Evolutionary conservation across 2,113 vertebrate species (phyloP).

Genomic region (Syngnathus floridae): DNA sequence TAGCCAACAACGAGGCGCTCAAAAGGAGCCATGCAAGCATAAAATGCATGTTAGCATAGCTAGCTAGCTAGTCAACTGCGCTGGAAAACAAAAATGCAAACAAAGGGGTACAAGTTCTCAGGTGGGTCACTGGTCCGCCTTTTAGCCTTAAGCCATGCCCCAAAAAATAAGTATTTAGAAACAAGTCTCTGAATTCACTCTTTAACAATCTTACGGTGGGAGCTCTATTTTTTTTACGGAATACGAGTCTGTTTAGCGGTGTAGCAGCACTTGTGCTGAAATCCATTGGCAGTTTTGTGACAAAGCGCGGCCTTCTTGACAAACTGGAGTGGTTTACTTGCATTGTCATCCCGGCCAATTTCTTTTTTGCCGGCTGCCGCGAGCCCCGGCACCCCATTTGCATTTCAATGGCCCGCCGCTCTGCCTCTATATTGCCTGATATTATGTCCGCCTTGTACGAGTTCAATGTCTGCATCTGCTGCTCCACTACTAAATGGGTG

Average conservation of each 20-base stretch:
- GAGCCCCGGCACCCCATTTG: constrained; percentile 65
- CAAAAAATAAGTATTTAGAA: neutral
- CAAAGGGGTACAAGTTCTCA: neutral
- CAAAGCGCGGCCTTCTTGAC: constrained; percentile 72
- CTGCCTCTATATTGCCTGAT: constrained; percentile 70
- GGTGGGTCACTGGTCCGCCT: no score
- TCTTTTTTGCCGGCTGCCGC: constrained; percentile 63
- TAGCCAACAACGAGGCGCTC: neutral
- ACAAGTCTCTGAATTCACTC: constrained; percentile 14
- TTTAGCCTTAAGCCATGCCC: no score
- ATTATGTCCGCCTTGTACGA: constrained; percentile 70
- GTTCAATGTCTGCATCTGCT: constrained; percentile 70
- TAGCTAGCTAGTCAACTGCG: neutral
- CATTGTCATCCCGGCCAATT: constrained; percentile 73
- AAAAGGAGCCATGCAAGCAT: neutral
- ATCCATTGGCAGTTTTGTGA: constrained; percentile 68
- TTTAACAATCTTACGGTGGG: constrained; percentile 56
- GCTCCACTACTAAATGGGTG: constrained; percentile 55
- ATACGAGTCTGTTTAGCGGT: constrained; percentile 67
- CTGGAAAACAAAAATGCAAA: neutral
- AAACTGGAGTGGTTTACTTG: constrained; percentile 74
- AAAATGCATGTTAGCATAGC: neutral
- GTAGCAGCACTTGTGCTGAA: constrained; percentile 68
- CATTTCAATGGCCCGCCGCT: constrained; percentile 71
- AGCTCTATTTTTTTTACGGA: constrained; percentile 57